Conservation (phyloP, 1,140 invertebrate species). For the Nasonia giraulti region DNA sequence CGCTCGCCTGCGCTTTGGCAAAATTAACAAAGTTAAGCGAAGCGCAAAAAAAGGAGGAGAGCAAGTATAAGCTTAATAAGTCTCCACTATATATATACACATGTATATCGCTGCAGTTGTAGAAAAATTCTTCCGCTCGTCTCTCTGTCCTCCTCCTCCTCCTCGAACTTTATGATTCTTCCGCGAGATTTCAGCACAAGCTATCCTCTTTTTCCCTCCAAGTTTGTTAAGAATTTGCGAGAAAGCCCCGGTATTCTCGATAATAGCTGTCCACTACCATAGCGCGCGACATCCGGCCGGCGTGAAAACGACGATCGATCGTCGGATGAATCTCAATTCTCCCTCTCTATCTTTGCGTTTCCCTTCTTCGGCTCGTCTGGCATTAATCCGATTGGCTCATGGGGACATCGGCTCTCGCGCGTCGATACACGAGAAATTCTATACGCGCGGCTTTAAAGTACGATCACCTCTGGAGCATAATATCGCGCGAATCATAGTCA, state of each 20-base stretch:
- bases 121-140: not conserved
- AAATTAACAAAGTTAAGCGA: conserved; percentile 16
- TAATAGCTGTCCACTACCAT: too few relatives aligned
- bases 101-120: not conserved
- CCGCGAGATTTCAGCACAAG: not conserved
- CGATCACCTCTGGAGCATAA: too few relatives aligned
- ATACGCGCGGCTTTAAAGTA: not conserved
- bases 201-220: not conserved
- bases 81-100: not conserved
- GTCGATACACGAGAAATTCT: not conserved
- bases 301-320: not conserved
- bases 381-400: conserved; percentile 14
- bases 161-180: conserved; percentile 6
- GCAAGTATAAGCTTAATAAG: not conserved
- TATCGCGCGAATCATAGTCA: too few relatives aligned
- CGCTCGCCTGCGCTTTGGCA: not conserved
- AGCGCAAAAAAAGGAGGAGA: not conserved
- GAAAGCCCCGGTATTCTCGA: too few relatives aligned
- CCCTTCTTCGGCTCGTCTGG: not conserved
- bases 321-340: conserved; percentile 3
- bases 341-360: not conserved
- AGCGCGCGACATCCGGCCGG: too few relatives aligned
- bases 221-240: too few relatives aligned
- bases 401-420: not conserved
- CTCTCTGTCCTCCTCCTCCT: not conserved